These are phyloP conservation scores for Macrotus californicus DNA, from an alignment of 2,113 vertebrate genomes.

Conservation along the genomic window DNA sequence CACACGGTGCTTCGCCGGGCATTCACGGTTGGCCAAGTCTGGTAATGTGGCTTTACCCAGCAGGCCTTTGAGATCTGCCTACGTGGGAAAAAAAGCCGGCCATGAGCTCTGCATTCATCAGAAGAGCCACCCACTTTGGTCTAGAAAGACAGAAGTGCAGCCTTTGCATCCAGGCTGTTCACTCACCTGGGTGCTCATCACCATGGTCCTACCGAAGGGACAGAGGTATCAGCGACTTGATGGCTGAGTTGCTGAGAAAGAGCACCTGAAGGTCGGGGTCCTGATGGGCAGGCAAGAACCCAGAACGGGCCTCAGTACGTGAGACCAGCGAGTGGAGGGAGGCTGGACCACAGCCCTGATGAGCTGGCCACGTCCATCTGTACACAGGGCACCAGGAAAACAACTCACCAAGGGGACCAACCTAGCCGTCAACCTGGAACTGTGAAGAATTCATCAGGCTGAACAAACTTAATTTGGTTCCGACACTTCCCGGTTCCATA, in stretches of 20 bases:
- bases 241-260: background rate
- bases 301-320: background rate
- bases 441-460: constrained; percentile 5
- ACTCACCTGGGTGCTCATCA: background rate
- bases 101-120: background rate
- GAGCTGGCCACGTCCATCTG: background rate
- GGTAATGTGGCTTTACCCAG: fast-evolving
- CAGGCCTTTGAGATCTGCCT: background rate
- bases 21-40: no score
- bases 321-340: background rate
- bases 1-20: fast-evolving
- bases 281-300: background rate
- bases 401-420: fast-evolving
- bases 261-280: background rate
- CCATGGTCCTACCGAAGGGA: background rate
- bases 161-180: background rate
- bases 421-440: background rate
- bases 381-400: background rate
- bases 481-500: background rate
- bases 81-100: background rate
- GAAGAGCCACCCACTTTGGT: background rate
- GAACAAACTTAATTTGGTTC: constrained; percentile 7
- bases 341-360: background rate
- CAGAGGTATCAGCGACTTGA: background rate
- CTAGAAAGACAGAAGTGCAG: background rate